Evolutionary conservation across 2,113 vertebrate species (phyloP), one percentile per base, ranked within the genome.

Genomic region (Colaptes auratus): DNA sequence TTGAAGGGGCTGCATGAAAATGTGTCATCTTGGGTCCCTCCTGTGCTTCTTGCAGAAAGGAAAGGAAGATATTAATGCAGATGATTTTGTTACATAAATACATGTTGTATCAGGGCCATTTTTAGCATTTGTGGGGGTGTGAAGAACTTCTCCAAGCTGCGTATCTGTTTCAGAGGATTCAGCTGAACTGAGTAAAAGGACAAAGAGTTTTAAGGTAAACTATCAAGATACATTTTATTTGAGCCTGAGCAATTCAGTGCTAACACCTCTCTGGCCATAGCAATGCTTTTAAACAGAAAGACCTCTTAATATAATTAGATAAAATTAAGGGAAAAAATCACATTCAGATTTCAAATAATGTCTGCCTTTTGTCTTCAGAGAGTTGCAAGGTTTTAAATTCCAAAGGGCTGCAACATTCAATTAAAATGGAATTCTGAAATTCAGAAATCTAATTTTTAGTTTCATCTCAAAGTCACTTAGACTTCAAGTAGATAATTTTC

Each of bases 61-160:
- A 94, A 95, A 93, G 73, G 85, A 92, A 96, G 84, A 95, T 96
- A 96, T 96, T 96, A 96, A 95, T 96, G 94, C 94, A 93, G 93
- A 96, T 96, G 93, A 97, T 95, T 96, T 96, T 96, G 96, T 97
- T 97, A 97, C 94, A 97, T 96, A 97, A 97, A 97, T 97, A 95
- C 95, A 97, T 93, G 95, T 94, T 97, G 96, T 96, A 96, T 96
- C 91, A 95, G 94, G 90, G 95, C 95, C 96, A 97, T 97, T 97
- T 97, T 97, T 97, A 97, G 97, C 88, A 12, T 92, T 95, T 96
- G 97, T 95, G 97, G 96, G 97, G 96, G 97, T 95, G 97, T 96
- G 86, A 96, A 97, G 97, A 96, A 90, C 95, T 92, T 97, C 94
- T 97, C 77, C 95, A 96, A 97, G 96, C 96, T 97, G 96, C 85